Percentiles rank a stretch among this genome's conserved stretches.
Conservation (phyloP, 2,113 vertebrate genomes). For the Hyaena hyaena region DNA sequence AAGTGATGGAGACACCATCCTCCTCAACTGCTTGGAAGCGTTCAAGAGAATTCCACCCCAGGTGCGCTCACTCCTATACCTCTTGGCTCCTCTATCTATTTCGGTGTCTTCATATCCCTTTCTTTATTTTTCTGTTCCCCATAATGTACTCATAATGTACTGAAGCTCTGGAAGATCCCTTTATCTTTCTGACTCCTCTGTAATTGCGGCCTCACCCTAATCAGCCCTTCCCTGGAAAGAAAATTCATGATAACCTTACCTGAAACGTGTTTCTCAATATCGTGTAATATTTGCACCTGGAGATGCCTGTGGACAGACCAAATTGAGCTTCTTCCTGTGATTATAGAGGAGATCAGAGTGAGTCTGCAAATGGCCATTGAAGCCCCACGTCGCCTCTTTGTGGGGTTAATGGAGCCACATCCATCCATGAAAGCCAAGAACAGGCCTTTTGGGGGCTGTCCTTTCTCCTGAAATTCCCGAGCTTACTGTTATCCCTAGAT, state of each 20-base stretch:
- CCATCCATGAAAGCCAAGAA: neutral
- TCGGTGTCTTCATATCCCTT: neutral
- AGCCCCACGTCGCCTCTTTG: neutral
- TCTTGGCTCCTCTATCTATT: neutral
- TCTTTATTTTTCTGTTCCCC: neutral
- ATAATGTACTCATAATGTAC: neutral
- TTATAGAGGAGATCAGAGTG: neutral
- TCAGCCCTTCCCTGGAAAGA: neutral
- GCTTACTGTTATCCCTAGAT: neutral
- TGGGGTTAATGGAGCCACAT: neutral
- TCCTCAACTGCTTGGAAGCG: slow-evolving; percentile 92
- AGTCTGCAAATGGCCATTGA: neutral
- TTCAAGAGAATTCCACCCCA: slow-evolving; percentile 92
- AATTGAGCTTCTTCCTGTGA: neutral
- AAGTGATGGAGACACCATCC: slow-evolving; percentile 93
- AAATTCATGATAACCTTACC: neutral
- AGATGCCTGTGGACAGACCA: neutral
- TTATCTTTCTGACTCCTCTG: neutral
- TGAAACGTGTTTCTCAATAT: neutral
- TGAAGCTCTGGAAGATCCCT: neutral
- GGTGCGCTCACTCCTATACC: slow-evolving; percentile 79
- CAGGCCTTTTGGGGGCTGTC: neutral
- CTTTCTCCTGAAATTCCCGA: neutral
- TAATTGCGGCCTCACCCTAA: neutral
- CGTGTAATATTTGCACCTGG: neutral